phyloP scores from a whole-genome alignment of 2,797 vertebrate species.

The Lophotriccus pileatus region DNA sequence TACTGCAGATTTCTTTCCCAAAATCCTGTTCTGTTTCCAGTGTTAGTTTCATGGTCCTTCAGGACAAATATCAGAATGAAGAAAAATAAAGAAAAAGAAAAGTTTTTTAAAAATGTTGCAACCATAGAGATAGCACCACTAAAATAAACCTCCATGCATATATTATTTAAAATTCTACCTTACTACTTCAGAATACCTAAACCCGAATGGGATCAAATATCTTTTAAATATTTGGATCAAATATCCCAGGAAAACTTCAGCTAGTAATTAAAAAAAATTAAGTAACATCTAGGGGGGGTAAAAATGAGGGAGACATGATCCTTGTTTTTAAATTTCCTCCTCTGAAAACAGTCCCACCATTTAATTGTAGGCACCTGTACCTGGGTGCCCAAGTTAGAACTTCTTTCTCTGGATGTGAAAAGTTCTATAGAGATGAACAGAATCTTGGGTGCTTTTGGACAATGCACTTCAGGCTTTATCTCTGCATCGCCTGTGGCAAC shows the following conservation, averaged over 20 bases:
- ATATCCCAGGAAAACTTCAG: not conserved
- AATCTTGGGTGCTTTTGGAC: not conserved
- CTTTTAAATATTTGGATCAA: not conserved
- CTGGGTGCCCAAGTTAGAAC: not conserved
- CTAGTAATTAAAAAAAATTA: not conserved
- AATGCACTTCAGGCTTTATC: not conserved
- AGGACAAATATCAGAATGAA: not conserved
- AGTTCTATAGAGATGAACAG: not conserved
- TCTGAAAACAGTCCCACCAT: not conserved
- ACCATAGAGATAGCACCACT: not conserved
- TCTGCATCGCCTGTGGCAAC: not conserved
- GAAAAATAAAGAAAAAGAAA: not conserved
- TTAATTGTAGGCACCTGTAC: not conserved
- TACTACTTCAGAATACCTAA: not conserved
- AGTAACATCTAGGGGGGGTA: accelerated
- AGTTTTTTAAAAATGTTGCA: accelerated
- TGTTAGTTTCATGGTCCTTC: not conserved
- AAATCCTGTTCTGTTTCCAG: not conserved
- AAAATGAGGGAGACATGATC: not conserved
- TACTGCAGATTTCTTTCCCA: not conserved
- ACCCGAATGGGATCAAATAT: not conserved
- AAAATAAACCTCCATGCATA: not conserved
- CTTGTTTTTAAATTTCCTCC: not conserved
- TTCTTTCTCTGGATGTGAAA: not conserved
- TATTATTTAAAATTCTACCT: not conserved